phyloP scores from a whole-genome alignment of 2,888 invertebrate species.

The Tachina grossa region DNA sequence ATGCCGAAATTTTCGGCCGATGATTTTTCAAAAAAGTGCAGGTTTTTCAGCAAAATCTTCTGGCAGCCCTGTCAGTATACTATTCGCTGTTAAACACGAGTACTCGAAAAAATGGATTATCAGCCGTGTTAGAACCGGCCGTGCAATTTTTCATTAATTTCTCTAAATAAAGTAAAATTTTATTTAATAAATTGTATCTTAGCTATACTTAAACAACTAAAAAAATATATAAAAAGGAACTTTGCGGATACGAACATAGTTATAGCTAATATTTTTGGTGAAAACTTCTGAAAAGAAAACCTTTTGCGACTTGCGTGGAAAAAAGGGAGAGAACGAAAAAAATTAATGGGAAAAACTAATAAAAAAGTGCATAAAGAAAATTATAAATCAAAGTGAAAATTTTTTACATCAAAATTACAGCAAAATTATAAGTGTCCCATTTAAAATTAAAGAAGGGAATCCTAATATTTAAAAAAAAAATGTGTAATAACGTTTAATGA shows the following conservation, averaged over 20 bases:
- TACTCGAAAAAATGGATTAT: conserved; percentile 71
- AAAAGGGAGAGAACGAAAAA: conserved; percentile 41
- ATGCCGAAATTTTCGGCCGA: no score
- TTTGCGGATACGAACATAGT: neutral
- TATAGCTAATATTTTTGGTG: conserved; percentile 4
- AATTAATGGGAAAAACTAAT: conserved; percentile 40
- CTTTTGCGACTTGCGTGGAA: conserved; percentile 64
- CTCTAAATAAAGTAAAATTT: conserved; percentile 39
- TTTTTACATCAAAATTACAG: conserved; percentile 29
- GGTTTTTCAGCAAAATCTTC: no score
- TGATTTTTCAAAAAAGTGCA: no score
- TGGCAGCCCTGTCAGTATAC: no score
- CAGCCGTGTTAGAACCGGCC: conserved; percentile 72
- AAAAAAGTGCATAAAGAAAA: conserved; percentile 54
- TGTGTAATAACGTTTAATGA: conserved; percentile 1
- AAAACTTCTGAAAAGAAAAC: conserved; percentile 40
- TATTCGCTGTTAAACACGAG: conserved; percentile 9
- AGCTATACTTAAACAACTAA: conserved; percentile 37
- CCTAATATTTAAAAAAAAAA: neutral
- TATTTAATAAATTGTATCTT: conserved; percentile 35
- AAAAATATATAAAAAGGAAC: conserved; percentile 3
- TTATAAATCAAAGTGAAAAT: conserved; percentile 56
- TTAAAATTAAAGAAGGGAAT: neutral
- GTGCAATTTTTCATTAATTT: conserved; percentile 71
- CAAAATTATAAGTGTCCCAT: neutral